Evolutionary conservation across 1,140 invertebrate genomes (phyloP).

Genomic region (Zaprionus gabonicus): DNA sequence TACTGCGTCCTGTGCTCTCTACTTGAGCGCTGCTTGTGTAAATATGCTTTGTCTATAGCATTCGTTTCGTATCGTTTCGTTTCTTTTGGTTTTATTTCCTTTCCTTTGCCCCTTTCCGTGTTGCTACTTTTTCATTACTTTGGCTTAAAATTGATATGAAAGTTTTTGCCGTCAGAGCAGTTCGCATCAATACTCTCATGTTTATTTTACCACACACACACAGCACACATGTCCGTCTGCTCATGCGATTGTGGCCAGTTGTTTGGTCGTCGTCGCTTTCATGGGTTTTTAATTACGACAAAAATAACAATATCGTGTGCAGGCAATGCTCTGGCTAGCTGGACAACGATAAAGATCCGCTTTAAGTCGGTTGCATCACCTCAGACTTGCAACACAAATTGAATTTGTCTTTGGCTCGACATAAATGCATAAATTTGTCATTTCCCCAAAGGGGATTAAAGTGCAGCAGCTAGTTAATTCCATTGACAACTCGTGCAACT

Average conservation of each 20-base stretch:
- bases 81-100: slow-evolving; percentile 51
- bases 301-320: slow-evolving; percentile 75
- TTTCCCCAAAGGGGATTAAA: slow-evolving; percentile 33
- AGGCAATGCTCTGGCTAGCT: slow-evolving; percentile 25
- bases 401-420: slow-evolving; percentile 38
- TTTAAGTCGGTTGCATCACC: slow-evolving; percentile 18
- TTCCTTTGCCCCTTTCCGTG: slow-evolving; percentile 17
- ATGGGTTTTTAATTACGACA: slow-evolving; percentile 81
- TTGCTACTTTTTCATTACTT: slow-evolving; percentile 81
- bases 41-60: slow-evolving; percentile 81
- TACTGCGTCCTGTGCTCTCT: slow-evolving; percentile 52
- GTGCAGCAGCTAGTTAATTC: slow-evolving; percentile 16
- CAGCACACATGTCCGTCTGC: slow-evolving; percentile 33
- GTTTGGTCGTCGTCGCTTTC: slow-evolving; percentile 70
- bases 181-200: slow-evolving; percentile 74
- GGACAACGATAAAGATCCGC: background rate
- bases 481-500: slow-evolving; percentile 14
- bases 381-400: slow-evolving; percentile 28
- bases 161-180: slow-evolving; percentile 63
- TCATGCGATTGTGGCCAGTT: slow-evolving; percentile 70
- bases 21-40: slow-evolving; percentile 53
- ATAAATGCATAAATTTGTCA: slow-evolving; percentile 53
- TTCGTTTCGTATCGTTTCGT: slow-evolving; percentile 49
- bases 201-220: slow-evolving; percentile 69
- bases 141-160: slow-evolving; percentile 83